phyloP scores from a whole-genome alignment of 1,140 invertebrate species.

The Gryon sp. region DNA sequence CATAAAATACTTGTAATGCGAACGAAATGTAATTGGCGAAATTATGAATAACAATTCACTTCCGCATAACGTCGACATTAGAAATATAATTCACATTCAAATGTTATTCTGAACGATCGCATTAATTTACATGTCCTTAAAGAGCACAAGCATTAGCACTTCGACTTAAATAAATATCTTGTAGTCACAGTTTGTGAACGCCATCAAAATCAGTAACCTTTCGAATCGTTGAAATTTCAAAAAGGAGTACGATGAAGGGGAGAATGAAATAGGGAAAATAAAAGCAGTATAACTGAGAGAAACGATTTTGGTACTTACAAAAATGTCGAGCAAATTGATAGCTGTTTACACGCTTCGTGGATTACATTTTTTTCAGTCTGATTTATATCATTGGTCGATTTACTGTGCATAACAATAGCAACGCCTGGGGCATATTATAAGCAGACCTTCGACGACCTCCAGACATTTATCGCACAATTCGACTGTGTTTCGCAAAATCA shows the following conservation, averaged over 20 bases:
- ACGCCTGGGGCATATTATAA: slow-evolving; percentile 14
- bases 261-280: too few relatives aligned
- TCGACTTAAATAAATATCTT: background rate
- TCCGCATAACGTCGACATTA: slow-evolving; percentile 5
- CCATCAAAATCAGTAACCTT: background rate
- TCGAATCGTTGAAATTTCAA: background rate
- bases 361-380: slow-evolving; percentile 14
- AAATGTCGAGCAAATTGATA: slow-evolving; percentile 7
- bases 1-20: background rate
- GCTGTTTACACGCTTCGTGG: background rate
- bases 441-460: slow-evolving; percentile 27
- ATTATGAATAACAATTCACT: slow-evolving; percentile 2
- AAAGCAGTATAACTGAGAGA: too few relatives aligned
- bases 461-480: slow-evolving; percentile 38
- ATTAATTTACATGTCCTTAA: slow-evolving; percentile 17
- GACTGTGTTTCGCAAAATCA: slow-evolving; percentile 20
- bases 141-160: background rate
- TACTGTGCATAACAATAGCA: slow-evolving; percentile 4
- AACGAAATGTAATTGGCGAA: slow-evolving; percentile 9
- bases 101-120: background rate
- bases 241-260: background rate
- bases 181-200: too few relatives aligned
- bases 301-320: too few relatives aligned
- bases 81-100: slow-evolving; percentile 5
- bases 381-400: slow-evolving; percentile 13